These are phyloP conservation scores for Trichogramma pretiosum DNA, from an alignment of 1,140 invertebrate genomes.

Conservation along the genomic window DNA sequence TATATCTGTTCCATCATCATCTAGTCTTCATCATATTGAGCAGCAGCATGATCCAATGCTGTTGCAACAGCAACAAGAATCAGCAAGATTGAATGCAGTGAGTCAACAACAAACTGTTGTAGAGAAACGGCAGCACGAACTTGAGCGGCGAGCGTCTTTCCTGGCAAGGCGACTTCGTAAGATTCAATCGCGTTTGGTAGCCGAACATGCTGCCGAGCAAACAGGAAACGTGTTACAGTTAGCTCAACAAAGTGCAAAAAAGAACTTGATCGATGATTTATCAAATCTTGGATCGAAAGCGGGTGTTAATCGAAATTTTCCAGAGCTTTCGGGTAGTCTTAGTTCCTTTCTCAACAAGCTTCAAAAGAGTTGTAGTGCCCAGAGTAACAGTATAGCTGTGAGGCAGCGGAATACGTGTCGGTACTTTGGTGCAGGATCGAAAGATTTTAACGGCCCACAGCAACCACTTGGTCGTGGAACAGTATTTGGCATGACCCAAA, in stretches of 20 bases:
- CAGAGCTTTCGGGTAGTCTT: conserved; percentile 31
- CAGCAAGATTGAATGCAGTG: conserved; percentile 27
- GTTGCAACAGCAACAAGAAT: conserved; percentile 27
- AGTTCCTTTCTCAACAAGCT: conserved; percentile 37
- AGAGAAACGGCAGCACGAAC: conserved; percentile 51
- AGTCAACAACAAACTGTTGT: conserved; percentile 34
- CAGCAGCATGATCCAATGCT: conserved; percentile 27
- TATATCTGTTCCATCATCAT: conserved; percentile 12
- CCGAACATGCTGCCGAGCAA: conserved; percentile 67
- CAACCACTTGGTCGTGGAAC: conserved; percentile 34
- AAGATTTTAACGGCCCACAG: conserved; percentile 37
- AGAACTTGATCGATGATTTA: conserved; percentile 37
- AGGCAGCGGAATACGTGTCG: conserved; percentile 36
- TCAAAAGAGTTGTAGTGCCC: conserved; percentile 36
- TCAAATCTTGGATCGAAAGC: conserved; percentile 32
- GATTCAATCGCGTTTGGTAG: conserved; percentile 61
- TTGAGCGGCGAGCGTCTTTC: conserved; percentile 60
- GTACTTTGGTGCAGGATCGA: conserved; percentile 57
- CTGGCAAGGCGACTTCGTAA: conserved; percentile 64
- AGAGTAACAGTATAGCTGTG: conserved; percentile 35
- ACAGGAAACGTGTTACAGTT: conserved; percentile 62
- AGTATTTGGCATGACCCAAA: conserved; percentile 41
- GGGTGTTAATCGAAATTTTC: conserved; percentile 28
- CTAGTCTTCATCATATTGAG: conserved; percentile 4
- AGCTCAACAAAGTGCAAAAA: conserved; percentile 50